Evolutionary conservation across 2,113 vertebrate species (phyloP), one percentile per base, ranked within the genome.

Genomic region (Seriola aureovittata): DNA sequence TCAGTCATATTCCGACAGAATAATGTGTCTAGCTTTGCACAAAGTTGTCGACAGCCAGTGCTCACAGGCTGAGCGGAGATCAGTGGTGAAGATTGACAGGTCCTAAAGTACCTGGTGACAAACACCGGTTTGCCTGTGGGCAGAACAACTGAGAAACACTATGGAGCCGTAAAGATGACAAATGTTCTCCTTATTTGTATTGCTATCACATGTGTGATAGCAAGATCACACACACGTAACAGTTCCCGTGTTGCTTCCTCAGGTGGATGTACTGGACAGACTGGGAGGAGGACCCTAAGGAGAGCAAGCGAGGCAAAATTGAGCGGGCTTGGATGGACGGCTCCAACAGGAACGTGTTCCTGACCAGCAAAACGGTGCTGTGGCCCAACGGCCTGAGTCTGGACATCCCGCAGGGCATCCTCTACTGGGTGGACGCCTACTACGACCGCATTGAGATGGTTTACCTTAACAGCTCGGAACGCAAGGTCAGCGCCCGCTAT

Each of bases 261-360:
- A 99, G 98, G 88, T 99, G 97, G 97, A 98, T 99, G 97, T 99
- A 99, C 91, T 99, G 98, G 98, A 99, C 98, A 0, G 98, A 99
- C 93, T 99, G 98, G 98, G 98, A 99, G 87, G 98, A 99, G 74
- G 98, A 99, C 91, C 98, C 98, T 0, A 99, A 99, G 81, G 98
- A 98, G 80, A 99, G 97, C 91, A 98, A 99, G 86, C 95, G 98
- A 40, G 98, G 98, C 25, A 97, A 97, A 91, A 98, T 99, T 0
- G 98, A 99, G 93, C 95, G 95, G 21, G 97, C 98, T 11, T 99
- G 98, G 98, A 99, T 99, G 98, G 98, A 99, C 0, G 98, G 98
- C 16, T 97, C 98, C 60, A 97, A 99, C 89, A 96, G 98, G 44
- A 96, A 96, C 9, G 67, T 99, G 90, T 97, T 99, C 88, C 94